phyloP scores from a whole-genome alignment of 2,797 vertebrate species.

The Xenops minutus region DNA sequence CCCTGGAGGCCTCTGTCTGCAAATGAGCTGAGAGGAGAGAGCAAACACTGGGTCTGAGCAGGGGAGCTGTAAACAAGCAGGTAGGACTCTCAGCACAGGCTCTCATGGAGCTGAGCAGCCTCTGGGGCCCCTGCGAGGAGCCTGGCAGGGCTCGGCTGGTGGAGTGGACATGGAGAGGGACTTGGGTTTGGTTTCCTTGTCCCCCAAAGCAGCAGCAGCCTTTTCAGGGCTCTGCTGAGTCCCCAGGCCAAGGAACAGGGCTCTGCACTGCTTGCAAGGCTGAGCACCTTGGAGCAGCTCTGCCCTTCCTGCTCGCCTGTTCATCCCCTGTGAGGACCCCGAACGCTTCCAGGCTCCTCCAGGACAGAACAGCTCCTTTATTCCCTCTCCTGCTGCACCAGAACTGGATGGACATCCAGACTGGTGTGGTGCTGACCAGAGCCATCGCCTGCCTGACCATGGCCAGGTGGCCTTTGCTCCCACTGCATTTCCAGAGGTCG shows the following conservation, averaged over 20 bases:
- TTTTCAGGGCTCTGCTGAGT: neutral
- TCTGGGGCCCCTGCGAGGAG: neutral
- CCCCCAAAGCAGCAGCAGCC: neutral
- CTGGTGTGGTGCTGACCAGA: neutral
- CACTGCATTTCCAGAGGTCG: neutral
- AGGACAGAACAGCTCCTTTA: neutral
- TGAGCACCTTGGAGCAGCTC: neutral
- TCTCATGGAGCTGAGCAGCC: rapidly evolving
- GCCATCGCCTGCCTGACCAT: rapidly evolving
- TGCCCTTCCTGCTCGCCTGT: neutral
- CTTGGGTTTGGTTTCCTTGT: neutral
- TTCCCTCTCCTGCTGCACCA: neutral
- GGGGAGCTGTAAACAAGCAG: slow-evolving; percentile 58
- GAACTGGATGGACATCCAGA: neutral
- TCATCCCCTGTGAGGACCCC: neutral
- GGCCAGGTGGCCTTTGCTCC: neutral
- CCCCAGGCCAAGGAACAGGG: neutral
- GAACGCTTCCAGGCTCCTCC: neutral
- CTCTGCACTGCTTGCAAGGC: neutral
- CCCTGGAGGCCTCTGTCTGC: slow-evolving; percentile 47
- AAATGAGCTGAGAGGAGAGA: slow-evolving; percentile 48
- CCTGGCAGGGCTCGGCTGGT: neutral
- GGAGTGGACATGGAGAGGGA: neutral
- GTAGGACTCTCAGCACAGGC: neutral
- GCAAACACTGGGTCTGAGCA: slow-evolving; percentile 62